These are phyloP conservation scores for Montipora efflorescens DNA, from an alignment of 64 coral and sea anemone species.

Conservation along the genomic window DNA sequence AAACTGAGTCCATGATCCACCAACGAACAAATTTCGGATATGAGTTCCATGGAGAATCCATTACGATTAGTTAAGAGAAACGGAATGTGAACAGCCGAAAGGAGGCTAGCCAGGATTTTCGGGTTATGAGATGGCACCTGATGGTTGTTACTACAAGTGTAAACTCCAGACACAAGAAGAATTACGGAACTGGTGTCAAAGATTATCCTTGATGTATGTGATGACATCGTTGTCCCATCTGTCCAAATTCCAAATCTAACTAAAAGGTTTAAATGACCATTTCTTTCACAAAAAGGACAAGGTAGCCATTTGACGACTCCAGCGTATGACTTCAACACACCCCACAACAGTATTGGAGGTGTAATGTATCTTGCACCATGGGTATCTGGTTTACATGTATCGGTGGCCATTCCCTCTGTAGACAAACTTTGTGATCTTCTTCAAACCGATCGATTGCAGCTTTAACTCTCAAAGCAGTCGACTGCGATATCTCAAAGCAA, in stretches of 20 bases:
- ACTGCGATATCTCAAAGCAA: constrained; percentile 7
- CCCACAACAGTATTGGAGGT: constrained; percentile 34
- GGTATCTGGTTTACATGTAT: not conserved
- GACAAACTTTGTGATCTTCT: not conserved
- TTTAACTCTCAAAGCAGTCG: not conserved
- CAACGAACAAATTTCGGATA: constrained; percentile 36
- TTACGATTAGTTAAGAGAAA: constrained; percentile 55
- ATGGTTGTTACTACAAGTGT: constrained; percentile 31
- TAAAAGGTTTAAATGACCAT: not conserved
- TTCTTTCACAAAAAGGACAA: constrained; percentile 9
- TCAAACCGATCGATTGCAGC: not conserved
- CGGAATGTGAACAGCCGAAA: constrained; percentile 19
- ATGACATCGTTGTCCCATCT: constrained; percentile 1
- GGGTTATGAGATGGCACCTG: constrained; percentile 49
- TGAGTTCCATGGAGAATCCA: constrained; percentile 44
- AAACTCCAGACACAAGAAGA: constrained; percentile 53
- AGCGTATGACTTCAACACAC: constrained; percentile 4
- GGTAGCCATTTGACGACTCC: not conserved
- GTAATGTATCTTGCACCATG: not conserved
- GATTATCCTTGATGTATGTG: constrained; percentile 19
- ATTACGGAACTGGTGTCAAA: constrained; percentile 9
- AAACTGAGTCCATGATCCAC: constrained; percentile 61
- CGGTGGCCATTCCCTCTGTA: not conserved
- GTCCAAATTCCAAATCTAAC: constrained; percentile 12
- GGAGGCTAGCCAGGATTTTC: constrained; percentile 23